Conservation (phyloP, 2,888 invertebrate species). For the Napeogenes sylphis region DNA sequence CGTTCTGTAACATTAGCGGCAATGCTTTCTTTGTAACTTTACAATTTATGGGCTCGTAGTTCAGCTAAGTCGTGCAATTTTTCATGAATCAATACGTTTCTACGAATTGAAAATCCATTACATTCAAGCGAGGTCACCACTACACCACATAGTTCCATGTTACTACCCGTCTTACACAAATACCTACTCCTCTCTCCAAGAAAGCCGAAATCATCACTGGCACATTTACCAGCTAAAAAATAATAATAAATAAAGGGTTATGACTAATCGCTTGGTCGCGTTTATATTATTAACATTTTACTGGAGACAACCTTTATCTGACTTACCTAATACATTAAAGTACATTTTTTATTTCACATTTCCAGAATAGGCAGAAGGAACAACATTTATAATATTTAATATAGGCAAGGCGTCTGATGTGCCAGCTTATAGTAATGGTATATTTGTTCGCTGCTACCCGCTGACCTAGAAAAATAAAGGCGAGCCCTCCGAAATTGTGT, state of each 20-base stretch:
- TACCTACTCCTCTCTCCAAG: not conserved
- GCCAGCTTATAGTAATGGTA: slow-evolving; percentile 21
- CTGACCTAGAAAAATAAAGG: slow-evolving; percentile 34
- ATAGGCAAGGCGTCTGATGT: slow-evolving; percentile 6
- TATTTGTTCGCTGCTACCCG: slow-evolving; percentile 28
- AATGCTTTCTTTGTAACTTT: slow-evolving; percentile 21
- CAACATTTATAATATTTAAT: not conserved
- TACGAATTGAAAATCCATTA: slow-evolving; percentile 23
- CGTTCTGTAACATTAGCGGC: slow-evolving; percentile 17
- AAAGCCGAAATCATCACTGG: no score
- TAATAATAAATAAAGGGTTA: no score
- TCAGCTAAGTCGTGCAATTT: slow-evolving; percentile 16
- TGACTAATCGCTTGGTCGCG: no score
- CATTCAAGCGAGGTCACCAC: not conserved
- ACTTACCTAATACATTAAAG: no score
- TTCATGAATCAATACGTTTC: slow-evolving; percentile 17
- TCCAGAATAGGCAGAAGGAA: not conserved
- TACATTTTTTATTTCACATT: slow-evolving; percentile 3
- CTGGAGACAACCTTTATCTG: no score
- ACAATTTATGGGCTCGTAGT: slow-evolving; percentile 22
- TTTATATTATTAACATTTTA: no score
- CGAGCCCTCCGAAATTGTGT: slow-evolving; percentile 14
- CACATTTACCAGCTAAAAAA: no score
- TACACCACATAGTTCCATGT: not conserved
- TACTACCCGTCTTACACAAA: not conserved